Conservation (phyloP, 2,797 vertebrate species). For the Hydrocynus forskahlii region DNA sequence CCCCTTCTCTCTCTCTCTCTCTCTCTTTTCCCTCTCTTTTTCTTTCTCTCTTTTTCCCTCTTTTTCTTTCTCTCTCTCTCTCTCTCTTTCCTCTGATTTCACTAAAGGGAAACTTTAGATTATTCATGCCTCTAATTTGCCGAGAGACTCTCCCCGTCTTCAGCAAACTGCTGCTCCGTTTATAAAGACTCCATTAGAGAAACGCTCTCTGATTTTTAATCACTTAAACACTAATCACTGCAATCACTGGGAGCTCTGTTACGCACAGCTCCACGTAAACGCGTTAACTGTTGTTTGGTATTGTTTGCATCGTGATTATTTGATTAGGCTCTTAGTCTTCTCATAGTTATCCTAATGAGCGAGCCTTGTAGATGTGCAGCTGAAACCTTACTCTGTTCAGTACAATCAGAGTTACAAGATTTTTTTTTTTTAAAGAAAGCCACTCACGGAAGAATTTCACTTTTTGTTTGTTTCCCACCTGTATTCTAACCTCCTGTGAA, state of each 20-base stretch:
- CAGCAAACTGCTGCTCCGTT: too few species aligned
- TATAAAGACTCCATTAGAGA: too few species aligned
- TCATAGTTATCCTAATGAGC: not conserved
- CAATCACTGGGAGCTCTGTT: slow-evolving; percentile 19
- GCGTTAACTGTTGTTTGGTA: not conserved
- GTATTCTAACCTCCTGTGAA: too few species aligned
- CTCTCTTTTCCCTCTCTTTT: not conserved
- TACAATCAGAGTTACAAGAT: too few species aligned
- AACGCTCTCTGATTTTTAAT: slow-evolving; percentile 8
- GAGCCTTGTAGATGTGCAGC: not conserved
- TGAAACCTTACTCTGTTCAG: too few species aligned
- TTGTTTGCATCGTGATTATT: not conserved
- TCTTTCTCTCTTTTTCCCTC: too few species aligned
- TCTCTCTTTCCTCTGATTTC: not conserved
- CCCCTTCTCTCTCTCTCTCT: not conserved
- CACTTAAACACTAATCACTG: slow-evolving; percentile 28
- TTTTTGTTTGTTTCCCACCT: too few species aligned
- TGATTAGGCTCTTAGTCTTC: not conserved
- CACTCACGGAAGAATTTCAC: too few species aligned
- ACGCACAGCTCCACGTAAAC: not conserved
- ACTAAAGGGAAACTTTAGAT: not conserved
- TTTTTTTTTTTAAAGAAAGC: too few species aligned
- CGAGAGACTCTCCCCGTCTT: too few species aligned
- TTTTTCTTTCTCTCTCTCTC: not conserved
- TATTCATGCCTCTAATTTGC: too few species aligned